phyloP scores from a whole-genome alignment of 2,113 vertebrate species.

The Rhegmatorhina hoffmannsi region DNA sequence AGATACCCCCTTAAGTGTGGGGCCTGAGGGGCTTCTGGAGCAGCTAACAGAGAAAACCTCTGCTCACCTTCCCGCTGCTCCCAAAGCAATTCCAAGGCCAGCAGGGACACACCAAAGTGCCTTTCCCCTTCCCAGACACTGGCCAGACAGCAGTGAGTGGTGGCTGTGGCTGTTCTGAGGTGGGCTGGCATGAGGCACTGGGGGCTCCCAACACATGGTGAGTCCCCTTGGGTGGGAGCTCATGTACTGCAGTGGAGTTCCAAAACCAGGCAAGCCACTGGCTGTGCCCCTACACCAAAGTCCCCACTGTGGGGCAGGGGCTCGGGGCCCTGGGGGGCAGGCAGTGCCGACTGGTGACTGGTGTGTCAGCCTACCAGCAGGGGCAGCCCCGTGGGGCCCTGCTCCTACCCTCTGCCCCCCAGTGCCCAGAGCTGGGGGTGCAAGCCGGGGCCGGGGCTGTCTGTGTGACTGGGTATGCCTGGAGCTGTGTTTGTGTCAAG shows the following conservation, averaged over 20 bases:
- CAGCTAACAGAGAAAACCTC: background rate
- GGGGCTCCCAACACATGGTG: rapidly evolving
- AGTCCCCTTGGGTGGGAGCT: background rate
- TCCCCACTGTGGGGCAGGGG: rapidly evolving
- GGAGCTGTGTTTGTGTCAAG: background rate
- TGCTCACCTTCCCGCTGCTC: background rate
- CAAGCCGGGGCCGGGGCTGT: rapidly evolving
- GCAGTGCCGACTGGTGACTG: background rate
- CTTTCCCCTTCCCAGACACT: background rate
- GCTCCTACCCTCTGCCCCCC: background rate
- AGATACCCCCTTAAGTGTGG: rapidly evolving
- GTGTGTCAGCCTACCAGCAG: background rate
- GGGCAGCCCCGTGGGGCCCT: background rate
- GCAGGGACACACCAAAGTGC: conserved; percentile 16
- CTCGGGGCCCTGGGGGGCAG: rapidly evolving
- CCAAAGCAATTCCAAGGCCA: background rate
- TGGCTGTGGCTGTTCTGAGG: background rate
- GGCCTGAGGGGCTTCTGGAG: background rate
- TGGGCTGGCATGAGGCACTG: background rate
- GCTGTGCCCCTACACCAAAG: background rate
- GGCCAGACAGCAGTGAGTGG: background rate
- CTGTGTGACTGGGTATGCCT: background rate
- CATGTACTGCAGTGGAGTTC: background rate
- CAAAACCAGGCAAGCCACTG: background rate
- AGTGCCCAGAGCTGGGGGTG: background rate